Evolutionary conservation across 2,797 vertebrate species (phyloP), one percentile per base, ranked within the genome.

Genomic region (Nyctibius grandis): DNA sequence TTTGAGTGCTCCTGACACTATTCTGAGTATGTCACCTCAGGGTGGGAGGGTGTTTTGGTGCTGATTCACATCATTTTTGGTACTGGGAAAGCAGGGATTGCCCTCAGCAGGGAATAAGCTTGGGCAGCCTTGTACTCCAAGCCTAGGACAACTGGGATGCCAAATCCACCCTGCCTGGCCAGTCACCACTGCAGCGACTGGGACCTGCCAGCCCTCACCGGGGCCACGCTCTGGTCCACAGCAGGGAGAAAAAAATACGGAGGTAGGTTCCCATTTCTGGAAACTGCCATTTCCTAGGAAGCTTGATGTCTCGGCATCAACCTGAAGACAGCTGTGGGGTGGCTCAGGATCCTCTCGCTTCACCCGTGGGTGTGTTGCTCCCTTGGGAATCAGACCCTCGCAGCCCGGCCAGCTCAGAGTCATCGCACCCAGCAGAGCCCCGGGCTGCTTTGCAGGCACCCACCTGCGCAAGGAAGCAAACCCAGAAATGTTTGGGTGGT

Each of bases 131-230:
- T 40, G 57, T 28, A 26, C 33, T 74, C 51, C 65, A 64, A 40
- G 83, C 20, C 40, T 23, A 65, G 33, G 42, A 34, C 16, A 81
- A 77, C 21, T 6, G 14, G 19, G 36, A 34, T 1, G 2, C 36
- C 1, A 1, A 31, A 48, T 31, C 20, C 20, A n/a, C 10, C 10
- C 36, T 25, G 23, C 56, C 26, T 63, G 26, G 34, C 42, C 28
- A 9, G 50, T 48, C 15, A 33, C 47, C 33, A 50, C 48, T 0
- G 0, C 29, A n/a, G 68, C 0, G 0, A 5, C 57, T 28, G 29
- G 28, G 53, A 76, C 33, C 64, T 57, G 31, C 25, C 51, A 54
- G 60, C 29, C 36, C 50, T 64, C 50, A 23, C 60, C 4, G 6
- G 38, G 33, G 12, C 34, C 28, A 29, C 0, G 1, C 19, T 80